Percentiles rank a stretch among this genome's conserved stretches.
phyloP scores from a whole-genome alignment of 2,888 invertebrate genomes.

The Tetragonisca angustula region DNA sequence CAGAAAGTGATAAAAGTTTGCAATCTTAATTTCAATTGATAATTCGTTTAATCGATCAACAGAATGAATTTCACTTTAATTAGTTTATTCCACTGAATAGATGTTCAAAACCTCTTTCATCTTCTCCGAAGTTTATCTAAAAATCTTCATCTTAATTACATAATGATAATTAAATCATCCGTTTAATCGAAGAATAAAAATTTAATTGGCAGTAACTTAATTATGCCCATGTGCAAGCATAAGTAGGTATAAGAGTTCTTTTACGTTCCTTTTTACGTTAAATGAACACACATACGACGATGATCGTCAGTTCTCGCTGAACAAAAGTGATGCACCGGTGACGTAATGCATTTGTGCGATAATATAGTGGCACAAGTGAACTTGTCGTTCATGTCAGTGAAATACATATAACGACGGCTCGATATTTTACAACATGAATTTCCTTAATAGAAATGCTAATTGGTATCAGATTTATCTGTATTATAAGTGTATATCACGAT shows the following conservation, averaged over 20 bases:
- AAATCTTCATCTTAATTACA: neutral
- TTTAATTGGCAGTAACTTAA: slow-evolving; percentile 27
- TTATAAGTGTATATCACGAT: neutral
- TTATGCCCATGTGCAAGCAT: neutral
- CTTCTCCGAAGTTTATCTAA: neutral
- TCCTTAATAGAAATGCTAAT: neutral
- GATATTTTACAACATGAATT: slow-evolving; percentile 33
- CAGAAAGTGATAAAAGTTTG: neutral
- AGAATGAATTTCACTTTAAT: neutral
- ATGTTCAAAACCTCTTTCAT: neutral
- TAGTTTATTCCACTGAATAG: neutral
- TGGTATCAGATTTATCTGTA: neutral
- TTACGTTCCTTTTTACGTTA: slow-evolving; percentile 16
- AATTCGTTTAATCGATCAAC: neutral
- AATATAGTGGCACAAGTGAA: slow-evolving; percentile 27
- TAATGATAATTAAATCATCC: slow-evolving; percentile 11
- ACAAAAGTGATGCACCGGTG: slow-evolving; percentile 48
- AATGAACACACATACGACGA: neutral
- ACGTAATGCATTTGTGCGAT: slow-evolving; percentile 48
- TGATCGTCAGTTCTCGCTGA: slow-evolving; percentile 16
- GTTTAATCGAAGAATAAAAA: slow-evolving; percentile 26
- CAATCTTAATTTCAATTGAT: neutral
- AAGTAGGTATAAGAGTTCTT: neutral
- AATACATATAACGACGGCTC: slow-evolving; percentile 7
- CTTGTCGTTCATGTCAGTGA: slow-evolving; percentile 35